These are phyloP conservation scores for Dicyrtoma fusca DNA, from an alignment of 2,888 invertebrate genomes.

Conservation along the genomic window DNA sequence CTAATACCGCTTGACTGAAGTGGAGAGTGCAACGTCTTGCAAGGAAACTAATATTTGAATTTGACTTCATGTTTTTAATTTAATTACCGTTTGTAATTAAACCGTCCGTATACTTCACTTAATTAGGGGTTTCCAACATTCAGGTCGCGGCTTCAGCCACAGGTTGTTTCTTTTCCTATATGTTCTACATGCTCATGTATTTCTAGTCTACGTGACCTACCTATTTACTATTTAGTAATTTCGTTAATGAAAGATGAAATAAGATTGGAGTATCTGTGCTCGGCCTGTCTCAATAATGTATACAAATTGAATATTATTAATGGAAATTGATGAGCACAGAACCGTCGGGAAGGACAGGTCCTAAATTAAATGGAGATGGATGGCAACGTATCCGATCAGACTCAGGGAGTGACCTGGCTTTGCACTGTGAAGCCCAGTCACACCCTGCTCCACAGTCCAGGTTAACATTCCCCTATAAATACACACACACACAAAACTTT, in stretches of 20 bases:
- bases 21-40: too few relatives aligned
- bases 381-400: constrained; percentile 58
- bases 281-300: neutral
- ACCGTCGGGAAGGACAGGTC: constrained; percentile 61
- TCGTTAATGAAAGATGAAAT: neutral
- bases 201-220: too few relatives aligned
- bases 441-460: constrained; percentile 66
- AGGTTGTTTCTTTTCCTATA: too few relatives aligned
- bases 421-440: constrained; percentile 65
- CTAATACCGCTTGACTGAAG: too few relatives aligned
- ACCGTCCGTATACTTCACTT: too few relatives aligned
- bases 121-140: too few relatives aligned
- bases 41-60: too few relatives aligned
- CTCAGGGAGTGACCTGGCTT: constrained; percentile 56
- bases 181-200: too few relatives aligned
- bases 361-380: constrained; percentile 61
- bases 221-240: too few relatives aligned
- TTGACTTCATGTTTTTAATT: too few relatives aligned
- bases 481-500: constrained; percentile 29
- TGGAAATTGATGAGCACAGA: constrained; percentile 56
- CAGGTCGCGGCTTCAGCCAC: too few relatives aligned
- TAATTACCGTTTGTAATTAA: too few relatives aligned
- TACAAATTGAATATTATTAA: neutral
- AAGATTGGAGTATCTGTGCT: neutral
- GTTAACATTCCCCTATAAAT: constrained; percentile 58